Base-by-base conservation (phyloP, 2,797 vertebrate genomes). In the Discoglossus pictus region DNA sequence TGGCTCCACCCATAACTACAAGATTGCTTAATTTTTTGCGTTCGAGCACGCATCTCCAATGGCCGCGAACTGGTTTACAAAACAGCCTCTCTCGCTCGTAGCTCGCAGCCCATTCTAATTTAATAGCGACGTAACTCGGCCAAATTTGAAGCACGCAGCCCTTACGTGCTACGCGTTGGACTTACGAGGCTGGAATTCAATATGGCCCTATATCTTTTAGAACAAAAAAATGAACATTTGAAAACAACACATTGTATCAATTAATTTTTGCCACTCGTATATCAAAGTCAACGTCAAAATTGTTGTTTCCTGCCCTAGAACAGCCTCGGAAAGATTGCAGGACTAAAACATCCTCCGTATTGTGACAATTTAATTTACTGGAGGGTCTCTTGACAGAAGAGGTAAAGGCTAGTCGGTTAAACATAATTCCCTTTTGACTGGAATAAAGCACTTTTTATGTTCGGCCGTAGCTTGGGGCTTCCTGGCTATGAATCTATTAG, bases 341-440 rank as follows among this genome's bases (percentile, higher is more conserved):
- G 17, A 48, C 42, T 63, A 50, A 70, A 27, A 34, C 53, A 63
- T 51, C 35, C 34, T 24, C 52, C 43, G 60, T 59, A 56, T 64
- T 52, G 52, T 71, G 61, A 65, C 53, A 64, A 59, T 65, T 59
- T 71, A 44, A 71, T 71, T 65, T 64, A 59, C 44, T 71, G 13
- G 53, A 23, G n/a, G 40, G 63, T 36, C 64, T 73, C 40, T 51
- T 15, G 55, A 12, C 16, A 71, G n/a, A 48, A 68, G 65, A 65
- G 61, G 52, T 71, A 46, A 24, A 52, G 31, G 59, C 2, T 27
- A 52, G 46, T 9, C 73, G 65, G 68, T 25, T 25, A 20, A 55
- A 46, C 15, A 71, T 48, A 64, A 65, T 71, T 71, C 53, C 53
- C 47, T 39, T 47, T 48, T 61, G 51, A 62, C 3, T 31, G 0